Conservation (phyloP, 2,888 invertebrate genomes). For the Callinectes sapidus region DNA sequence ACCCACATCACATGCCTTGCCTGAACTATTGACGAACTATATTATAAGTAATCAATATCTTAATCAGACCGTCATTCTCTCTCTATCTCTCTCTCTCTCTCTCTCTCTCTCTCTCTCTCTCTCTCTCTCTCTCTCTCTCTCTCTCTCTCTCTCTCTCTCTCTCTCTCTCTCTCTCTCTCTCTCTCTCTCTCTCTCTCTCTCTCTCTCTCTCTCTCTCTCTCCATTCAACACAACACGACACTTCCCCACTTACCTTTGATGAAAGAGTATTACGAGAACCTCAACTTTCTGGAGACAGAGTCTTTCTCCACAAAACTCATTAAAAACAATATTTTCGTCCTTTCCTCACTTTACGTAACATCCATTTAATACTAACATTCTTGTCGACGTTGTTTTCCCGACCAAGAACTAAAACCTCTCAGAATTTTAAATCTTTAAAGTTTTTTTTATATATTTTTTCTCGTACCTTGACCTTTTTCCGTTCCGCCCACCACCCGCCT, state of each 20-base stretch:
- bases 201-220: constrained; percentile 38
- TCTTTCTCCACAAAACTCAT: not conserved
- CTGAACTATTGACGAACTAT: not conserved
- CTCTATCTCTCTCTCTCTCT: constrained; percentile 5
- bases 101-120: constrained; percentile 24
- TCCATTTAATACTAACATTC: not conserved
- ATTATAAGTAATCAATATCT: constrained; percentile 16
- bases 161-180: constrained; percentile 25
- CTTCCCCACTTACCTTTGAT: not conserved
- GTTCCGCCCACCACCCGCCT: not conserved
- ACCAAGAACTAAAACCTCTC: not conserved
- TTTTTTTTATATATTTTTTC: not conserved
- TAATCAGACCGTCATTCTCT: not conserved
- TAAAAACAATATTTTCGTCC: not conserved
- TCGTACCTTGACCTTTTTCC: not conserved
- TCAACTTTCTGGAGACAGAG: not conserved
- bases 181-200: constrained; percentile 29
- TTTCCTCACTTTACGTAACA: not conserved
- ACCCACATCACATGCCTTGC: not conserved
- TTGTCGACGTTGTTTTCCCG: not conserved
- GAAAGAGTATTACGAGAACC: not conserved
- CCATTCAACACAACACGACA: not conserved
- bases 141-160: not conserved
- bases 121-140: constrained; percentile 37
- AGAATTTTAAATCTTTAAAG: not conserved